A percentile compares a stretch with the other conserved stretches of the same genome.
phyloP scores from a whole-genome alignment of 1,140 invertebrate genomes.

The Neodiprion pinetum region DNA sequence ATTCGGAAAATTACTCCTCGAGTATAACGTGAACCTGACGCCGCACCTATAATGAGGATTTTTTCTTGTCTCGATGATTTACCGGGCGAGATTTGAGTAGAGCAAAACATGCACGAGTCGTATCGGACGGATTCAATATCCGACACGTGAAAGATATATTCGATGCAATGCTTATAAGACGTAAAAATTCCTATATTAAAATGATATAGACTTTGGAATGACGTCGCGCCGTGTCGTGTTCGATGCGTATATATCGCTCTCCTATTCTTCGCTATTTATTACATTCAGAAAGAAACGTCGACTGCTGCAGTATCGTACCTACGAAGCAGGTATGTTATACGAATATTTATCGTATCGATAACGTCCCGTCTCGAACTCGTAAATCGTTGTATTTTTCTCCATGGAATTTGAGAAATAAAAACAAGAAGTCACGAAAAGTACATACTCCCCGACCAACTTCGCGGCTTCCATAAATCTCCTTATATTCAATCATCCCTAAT shows the following conservation, averaged over 20 bases:
- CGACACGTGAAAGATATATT: not conserved
- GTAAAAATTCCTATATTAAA: not conserved
- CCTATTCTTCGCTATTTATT: not conserved
- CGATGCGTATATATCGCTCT: not conserved
- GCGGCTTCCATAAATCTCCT: not conserved
- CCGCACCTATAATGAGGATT: not conserved
- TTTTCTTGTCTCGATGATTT: not conserved
- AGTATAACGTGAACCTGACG: not conserved
- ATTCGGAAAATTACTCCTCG: not conserved
- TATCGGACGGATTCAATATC: not conserved
- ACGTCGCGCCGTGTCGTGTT: not conserved
- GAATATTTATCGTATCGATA: conserved; percentile 5
- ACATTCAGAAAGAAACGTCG: not conserved
- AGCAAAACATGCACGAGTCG: not conserved
- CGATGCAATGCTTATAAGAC: not conserved
- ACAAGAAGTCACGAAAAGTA: not conserved
- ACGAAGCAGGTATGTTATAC: not conserved
- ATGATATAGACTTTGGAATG: not conserved
- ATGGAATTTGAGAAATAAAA: not conserved
- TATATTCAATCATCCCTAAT: too few species aligned
- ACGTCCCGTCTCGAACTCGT: not conserved
- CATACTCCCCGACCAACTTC: too few species aligned
- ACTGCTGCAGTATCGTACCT: not conserved
- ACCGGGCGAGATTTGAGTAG: not conserved
- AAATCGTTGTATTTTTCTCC: not conserved